Conservation (phyloP, 2,797 vertebrate species). For the Sebastes hopkinsi region DNA sequence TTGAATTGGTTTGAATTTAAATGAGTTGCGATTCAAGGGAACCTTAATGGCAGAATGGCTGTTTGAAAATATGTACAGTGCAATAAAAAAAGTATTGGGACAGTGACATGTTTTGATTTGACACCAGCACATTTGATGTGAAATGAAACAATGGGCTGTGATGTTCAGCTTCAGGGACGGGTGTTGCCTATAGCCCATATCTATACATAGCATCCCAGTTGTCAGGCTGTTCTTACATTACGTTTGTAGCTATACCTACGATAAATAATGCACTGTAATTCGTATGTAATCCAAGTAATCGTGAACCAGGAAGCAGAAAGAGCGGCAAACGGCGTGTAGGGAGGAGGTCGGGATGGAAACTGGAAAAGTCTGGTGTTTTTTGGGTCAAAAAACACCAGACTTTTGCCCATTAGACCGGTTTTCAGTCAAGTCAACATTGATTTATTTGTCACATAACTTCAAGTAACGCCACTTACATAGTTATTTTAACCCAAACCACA, state of each 20-base stretch:
- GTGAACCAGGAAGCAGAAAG: background rate
- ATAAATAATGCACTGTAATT: too few relatives aligned
- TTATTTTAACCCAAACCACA: too few relatives aligned
- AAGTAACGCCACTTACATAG: too few relatives aligned
- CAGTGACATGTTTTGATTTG: constrained; percentile 10
- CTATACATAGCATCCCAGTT: background rate
- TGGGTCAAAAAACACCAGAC: too few relatives aligned
- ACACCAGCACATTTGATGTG: constrained; percentile 12
- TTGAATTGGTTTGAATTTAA: constrained; percentile 21
- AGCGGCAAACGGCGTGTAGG: background rate
- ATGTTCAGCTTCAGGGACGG: background rate
- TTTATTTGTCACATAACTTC: background rate
- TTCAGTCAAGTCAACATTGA: background rate
- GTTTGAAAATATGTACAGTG: background rate
- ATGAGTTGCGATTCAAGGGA: constrained; percentile 1
- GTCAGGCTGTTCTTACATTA: background rate
- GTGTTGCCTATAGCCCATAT: background rate
- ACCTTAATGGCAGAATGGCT: background rate
- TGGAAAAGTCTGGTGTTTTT: too few relatives aligned
- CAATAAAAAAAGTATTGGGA: background rate
- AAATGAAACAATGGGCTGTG: constrained; percentile 32
- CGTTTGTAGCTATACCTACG: background rate
- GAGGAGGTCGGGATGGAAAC: too few relatives aligned
- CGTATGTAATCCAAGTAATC: background rate
- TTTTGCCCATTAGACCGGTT: background rate